A percentile compares a stretch with the other conserved stretches of the same genome.
Evolutionary conservation across 2,113 vertebrate species (phyloP).

Genomic region (Eulemur rufifrons): DNA sequence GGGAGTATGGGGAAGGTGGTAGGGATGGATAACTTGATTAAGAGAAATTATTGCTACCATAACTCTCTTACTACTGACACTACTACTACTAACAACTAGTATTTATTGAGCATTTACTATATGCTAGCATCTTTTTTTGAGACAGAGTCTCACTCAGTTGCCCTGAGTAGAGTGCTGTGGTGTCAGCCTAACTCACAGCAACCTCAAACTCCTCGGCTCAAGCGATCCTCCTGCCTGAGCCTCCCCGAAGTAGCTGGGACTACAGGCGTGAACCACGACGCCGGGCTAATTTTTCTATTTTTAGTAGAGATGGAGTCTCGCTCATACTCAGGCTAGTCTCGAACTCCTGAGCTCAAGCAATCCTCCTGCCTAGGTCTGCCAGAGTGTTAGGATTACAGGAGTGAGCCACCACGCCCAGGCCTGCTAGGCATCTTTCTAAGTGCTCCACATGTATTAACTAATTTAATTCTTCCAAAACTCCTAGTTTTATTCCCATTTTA

Average conservation of each 20-base stretch:
- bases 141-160: neutral
- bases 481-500: neutral
- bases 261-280: rapidly evolving
- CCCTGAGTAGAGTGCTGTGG: neutral
- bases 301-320: neutral
- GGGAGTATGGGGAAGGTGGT: neutral
- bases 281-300: neutral
- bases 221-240: neutral
- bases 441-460: neutral
- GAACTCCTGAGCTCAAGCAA: neutral
- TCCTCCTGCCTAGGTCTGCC: neutral
- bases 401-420: neutral
- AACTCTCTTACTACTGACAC: neutral
- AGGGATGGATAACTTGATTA: neutral
- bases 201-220: neutral
- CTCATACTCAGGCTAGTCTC: neutral
- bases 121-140: neutral
- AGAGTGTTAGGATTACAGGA: neutral
- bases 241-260: neutral
- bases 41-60: neutral
- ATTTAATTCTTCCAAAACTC: neutral
- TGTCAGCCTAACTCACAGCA: neutral
- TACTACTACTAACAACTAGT: neutral
- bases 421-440: neutral
- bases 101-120: neutral